These are phyloP conservation scores for Tupiocoris notatus DNA, from an alignment of 2,888 invertebrate species.

Conservation along the genomic window DNA sequence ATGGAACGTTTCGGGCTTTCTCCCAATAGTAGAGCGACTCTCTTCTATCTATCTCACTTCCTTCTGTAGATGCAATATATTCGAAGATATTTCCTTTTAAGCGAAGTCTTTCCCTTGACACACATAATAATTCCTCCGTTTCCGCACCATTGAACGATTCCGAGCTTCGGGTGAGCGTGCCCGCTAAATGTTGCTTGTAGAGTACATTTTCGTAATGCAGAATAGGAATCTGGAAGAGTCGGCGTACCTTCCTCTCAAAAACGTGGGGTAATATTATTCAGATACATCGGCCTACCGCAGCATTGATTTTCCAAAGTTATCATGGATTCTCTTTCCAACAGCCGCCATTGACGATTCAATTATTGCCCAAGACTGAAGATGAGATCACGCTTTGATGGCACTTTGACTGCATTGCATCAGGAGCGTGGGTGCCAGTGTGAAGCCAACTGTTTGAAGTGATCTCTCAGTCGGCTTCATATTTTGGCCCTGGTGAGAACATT, in stretches of 20 bases:
- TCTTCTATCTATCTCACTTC: too few species aligned
- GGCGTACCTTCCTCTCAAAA: too few species aligned
- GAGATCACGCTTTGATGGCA: neutral
- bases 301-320: too few species aligned
- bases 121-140: neutral
- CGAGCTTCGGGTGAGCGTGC: neutral
- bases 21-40: slow-evolving; percentile 25
- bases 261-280: too few species aligned
- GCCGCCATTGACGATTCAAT: neutral
- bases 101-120: neutral
- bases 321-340: too few species aligned
- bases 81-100: neutral
- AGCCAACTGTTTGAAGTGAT: neutral
- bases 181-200: too few species aligned
- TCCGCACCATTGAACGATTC: neutral
- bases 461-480: neutral
- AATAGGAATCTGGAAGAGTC: too few species aligned
- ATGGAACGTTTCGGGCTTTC: slow-evolving; percentile 41
- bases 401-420: neutral
- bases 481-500: neutral
- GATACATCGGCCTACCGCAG: too few species aligned
- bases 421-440: neutral
- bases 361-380: neutral
- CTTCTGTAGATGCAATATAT: too few species aligned
- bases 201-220: too few species aligned